Evolutionary conservation across 2,888 invertebrate species (phyloP), one percentile per base, ranked within the genome.

Genomic region (Metallyticus violacea): DNA sequence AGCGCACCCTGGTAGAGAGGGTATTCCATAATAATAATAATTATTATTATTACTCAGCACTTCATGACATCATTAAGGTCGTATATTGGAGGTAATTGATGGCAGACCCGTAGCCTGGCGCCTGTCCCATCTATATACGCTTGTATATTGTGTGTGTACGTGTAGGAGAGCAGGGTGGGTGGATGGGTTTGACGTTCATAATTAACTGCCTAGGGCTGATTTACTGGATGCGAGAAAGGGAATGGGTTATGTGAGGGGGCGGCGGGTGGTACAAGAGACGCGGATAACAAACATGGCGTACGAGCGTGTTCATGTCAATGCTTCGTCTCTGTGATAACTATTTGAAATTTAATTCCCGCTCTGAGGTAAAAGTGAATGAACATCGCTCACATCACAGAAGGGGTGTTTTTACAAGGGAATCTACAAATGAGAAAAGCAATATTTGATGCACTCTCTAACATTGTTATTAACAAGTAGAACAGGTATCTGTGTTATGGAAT

Each of bases 1-100:
- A 9, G 40, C 40, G 15, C 40, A 62, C 40, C 40, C 40, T 62
- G 40, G 40, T n/a, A n/a, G n/a, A n/a, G n/a, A n/a, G n/a, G n/a
- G n/a, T 15, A 62, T 62, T 62, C 22, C 40, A 62, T 62, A 22
- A 62, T 62, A 62, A 62, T 62, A 62, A 62, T 62, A 62, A 62
- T 62, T 9, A 82, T 82, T 62, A 82, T 82, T 82, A 82, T 82
- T 82, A 82, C 82, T 76, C 22, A 26, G 30, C 82, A 62, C 82
- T 82, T 82, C 26, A 76, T 82, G 82, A 76, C 82, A 27, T 82
- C 76, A 81, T 81, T 81, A 82, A 27, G 81, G 62, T 82, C 76
- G 82, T 82, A 82, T 82, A 82, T 82, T 82, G 40, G 76, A 76
- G 82, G 26, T 82, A 82, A 82, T 82, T 82, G 82, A 82, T 82